Evolutionary conservation across 2,113 vertebrate species (phyloP).

Genomic region (Eptesicus fuscus): DNA sequence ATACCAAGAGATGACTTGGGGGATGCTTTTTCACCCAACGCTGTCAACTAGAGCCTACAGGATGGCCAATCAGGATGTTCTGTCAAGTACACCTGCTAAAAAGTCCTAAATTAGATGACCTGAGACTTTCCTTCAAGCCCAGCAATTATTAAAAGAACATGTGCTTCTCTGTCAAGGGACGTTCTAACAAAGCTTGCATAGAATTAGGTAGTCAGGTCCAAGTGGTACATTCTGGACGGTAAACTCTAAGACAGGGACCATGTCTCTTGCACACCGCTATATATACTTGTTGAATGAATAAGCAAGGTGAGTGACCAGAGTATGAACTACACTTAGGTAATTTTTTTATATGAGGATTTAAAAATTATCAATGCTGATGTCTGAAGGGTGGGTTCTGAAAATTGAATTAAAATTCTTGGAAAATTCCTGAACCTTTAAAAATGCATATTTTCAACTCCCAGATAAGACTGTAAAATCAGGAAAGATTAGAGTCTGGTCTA

Average conservation of each 20-base stretch:
- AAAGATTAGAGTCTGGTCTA: background rate
- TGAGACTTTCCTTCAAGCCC: background rate
- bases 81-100: background rate
- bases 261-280: background rate
- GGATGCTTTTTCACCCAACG: background rate
- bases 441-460: background rate
- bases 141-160: background rate
- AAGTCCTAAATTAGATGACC: background rate
- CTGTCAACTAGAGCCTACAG: background rate
- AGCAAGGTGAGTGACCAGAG: background rate
- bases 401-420: background rate
- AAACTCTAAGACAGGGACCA: background rate
- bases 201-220: background rate
- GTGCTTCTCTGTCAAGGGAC: background rate
- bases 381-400: background rate
- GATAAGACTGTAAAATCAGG: background rate
- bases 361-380: background rate
- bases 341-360: background rate
- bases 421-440: conserved; percentile 23
- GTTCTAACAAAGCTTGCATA: background rate
- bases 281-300: background rate
- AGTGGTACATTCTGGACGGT: background rate
- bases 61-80: background rate
- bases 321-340: background rate
- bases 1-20: background rate